Percentiles rank a stretch among this genome's conserved stretches.
Evolutionary conservation across 1,140 invertebrate species (phyloP).

Genomic region (Metaphire vulgaris): DNA sequence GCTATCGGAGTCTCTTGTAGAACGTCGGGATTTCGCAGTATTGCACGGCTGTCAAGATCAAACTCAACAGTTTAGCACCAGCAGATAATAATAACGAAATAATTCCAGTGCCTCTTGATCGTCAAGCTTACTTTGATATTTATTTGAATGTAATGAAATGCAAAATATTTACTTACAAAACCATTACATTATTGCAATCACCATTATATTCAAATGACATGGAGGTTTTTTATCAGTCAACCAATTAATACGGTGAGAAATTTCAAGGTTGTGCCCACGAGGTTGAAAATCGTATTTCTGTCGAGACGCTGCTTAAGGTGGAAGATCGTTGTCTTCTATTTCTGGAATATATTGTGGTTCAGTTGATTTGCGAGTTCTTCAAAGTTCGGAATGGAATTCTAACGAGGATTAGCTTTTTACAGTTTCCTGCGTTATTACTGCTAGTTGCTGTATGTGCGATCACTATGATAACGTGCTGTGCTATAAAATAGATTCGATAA

Average conservation of each 20-base stretch:
- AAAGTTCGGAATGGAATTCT: neutral
- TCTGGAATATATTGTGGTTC: neutral
- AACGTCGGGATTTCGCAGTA: conserved; percentile 88
- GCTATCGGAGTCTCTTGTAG: conserved; percentile 78
- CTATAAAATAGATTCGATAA: neutral
- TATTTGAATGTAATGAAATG: neutral
- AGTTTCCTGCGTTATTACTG: no score
- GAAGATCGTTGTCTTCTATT: no score
- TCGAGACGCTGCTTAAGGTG: no score
- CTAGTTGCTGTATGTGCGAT: no score
- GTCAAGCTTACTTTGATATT: no score
- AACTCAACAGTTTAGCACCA: neutral
- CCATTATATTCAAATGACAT: neutral
- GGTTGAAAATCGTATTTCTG: no score
- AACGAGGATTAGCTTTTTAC: neutral
- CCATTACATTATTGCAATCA: neutral
- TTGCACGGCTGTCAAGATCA: conserved; percentile 58
- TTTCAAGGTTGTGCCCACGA: no score
- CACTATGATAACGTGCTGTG: no score
- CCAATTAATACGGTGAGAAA: no score
- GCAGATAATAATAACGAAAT: neutral
- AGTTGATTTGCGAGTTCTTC: neutral
- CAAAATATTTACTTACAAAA: neutral
- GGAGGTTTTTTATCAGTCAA: neutral
- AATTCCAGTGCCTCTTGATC: no score